Evolutionary conservation across 2,113 vertebrate genomes (phyloP).

Genomic region (Leucopsar rothschildi): DNA sequence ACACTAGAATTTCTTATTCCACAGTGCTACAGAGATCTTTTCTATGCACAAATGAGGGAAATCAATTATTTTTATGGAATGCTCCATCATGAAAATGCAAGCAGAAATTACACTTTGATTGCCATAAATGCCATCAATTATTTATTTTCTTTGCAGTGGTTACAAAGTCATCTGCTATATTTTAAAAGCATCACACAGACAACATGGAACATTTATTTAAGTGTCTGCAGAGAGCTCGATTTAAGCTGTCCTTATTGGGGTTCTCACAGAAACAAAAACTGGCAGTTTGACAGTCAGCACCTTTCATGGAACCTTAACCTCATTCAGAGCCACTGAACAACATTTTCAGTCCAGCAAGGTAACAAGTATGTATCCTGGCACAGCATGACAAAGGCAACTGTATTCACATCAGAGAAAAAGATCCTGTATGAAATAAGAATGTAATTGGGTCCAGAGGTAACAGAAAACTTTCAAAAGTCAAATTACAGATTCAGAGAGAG

Average conservation of each 20-base stretch:
- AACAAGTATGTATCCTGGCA: not conserved
- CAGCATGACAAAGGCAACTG: not conserved
- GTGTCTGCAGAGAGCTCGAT: slow-evolving; percentile 43
- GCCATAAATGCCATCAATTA: not conserved
- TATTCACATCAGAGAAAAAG: not conserved
- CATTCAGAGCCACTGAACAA: slow-evolving; percentile 15
- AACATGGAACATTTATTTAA: slow-evolving; percentile 70
- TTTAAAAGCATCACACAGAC: slow-evolving; percentile 41
- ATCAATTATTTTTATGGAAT: not conserved
- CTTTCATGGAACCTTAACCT: not conserved
- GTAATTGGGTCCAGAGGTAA: not conserved
- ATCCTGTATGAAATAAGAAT: not conserved
- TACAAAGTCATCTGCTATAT: slow-evolving; percentile 42
- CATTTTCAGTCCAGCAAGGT: slow-evolving; percentile 16
- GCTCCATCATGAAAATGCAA: not conserved
- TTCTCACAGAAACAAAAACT: slow-evolving; percentile 50
- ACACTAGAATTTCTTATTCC: not conserved
- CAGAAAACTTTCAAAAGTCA: not conserved
- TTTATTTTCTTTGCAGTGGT: slow-evolving; percentile 13
- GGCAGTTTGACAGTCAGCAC: slow-evolving; percentile 25
- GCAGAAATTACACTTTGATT: not conserved
- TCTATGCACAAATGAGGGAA: not conserved
- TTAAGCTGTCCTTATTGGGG: slow-evolving; percentile 48
- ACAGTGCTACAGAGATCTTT: not conserved
- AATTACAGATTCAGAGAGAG: not conserved